Conservation (phyloP, 2,797 vertebrate genomes). For the Zonotrichia albicollis region DNA sequence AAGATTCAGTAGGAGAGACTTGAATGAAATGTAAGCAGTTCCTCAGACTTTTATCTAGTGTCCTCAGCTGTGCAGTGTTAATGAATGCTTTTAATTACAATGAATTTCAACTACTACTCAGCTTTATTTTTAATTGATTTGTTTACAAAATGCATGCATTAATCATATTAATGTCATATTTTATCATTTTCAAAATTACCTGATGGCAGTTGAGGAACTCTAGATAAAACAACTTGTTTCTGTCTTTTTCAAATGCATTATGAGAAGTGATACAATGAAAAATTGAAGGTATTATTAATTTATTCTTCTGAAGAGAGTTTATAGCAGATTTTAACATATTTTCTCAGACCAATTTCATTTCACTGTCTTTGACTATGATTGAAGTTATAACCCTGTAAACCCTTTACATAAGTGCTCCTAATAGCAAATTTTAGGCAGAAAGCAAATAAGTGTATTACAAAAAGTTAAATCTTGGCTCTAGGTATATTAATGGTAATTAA, state of each 20-base stretch:
- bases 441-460: background rate
- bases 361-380: background rate
- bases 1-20: constrained; percentile 58
- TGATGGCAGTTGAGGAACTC: background rate
- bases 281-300: background rate
- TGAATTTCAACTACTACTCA: constrained; percentile 85
- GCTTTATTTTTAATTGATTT: constrained; percentile 80
- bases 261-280: constrained; percentile 5
- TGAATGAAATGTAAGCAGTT: constrained; percentile 75
- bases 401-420: background rate
- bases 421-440: background rate
- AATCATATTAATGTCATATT: constrained; percentile 78
- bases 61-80: constrained; percentile 86
- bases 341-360: background rate
- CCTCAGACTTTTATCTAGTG: constrained; percentile 80
- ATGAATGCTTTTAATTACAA: constrained; percentile 85
- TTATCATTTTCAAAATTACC: constrained; percentile 57
- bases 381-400: background rate
- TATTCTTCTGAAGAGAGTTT: background rate
- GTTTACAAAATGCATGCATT: constrained; percentile 82
- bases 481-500: background rate
- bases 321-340: background rate
- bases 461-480: background rate
- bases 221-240: constrained; percentile 18
- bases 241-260: constrained; percentile 19